Percentiles rank a stretch among this genome's conserved stretches.
phyloP scores from a whole-genome alignment of 1,140 invertebrate species.

The Atopsyche davidsoni region DNA sequence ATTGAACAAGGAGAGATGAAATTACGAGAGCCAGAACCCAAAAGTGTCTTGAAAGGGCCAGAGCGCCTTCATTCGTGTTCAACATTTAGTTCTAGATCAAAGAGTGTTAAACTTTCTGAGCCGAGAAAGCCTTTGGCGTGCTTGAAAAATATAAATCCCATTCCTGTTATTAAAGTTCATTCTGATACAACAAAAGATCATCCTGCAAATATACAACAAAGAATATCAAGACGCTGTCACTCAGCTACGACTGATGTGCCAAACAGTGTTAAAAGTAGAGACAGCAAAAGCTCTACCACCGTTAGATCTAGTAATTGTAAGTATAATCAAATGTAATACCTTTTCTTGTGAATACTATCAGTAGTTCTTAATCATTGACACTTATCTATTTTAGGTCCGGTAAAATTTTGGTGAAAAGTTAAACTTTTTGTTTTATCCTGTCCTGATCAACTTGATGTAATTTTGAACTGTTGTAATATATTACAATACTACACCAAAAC shows the following conservation, averaged over 20 bases:
- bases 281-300: slow-evolving; percentile 30
- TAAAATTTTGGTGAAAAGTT: no score
- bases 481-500: neutral
- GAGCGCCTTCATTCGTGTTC: slow-evolving; percentile 44
- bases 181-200: slow-evolving; percentile 35
- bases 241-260: slow-evolving; percentile 36
- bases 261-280: slow-evolving; percentile 35
- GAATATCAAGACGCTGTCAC: slow-evolving; percentile 31
- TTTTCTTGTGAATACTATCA: no score
- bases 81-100: slow-evolving; percentile 44
- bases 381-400: no score
- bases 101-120: slow-evolving; percentile 27
- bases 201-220: slow-evolving; percentile 27
- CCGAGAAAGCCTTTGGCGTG: slow-evolving; percentile 6
- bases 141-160: neutral
- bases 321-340: slow-evolving; percentile 18
- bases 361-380: no score
- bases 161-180: no score
- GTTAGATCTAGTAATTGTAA: slow-evolving; percentile 38
- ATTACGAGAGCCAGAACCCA: slow-evolving; percentile 23
- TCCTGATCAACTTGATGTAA: neutral
- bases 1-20: slow-evolving; percentile 25
- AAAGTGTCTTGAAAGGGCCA: slow-evolving; percentile 33
- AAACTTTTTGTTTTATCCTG: no score
- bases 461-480: neutral